Base-by-base conservation (phyloP, 2,113 vertebrate genomes). In the Physeter macrocephalus region DNA sequence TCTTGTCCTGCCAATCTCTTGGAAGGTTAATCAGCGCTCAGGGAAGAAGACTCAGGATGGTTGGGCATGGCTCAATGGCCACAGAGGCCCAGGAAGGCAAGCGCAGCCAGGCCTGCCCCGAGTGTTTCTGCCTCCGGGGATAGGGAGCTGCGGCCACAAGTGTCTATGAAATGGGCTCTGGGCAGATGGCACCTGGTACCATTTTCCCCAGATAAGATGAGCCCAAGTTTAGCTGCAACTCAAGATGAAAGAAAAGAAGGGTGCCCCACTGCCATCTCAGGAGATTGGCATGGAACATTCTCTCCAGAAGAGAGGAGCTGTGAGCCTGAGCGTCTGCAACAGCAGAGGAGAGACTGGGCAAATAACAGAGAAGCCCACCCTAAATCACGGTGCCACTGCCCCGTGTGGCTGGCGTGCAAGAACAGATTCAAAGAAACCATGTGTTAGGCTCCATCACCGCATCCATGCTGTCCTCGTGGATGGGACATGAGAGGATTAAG, bases 381-480 rank as follows among this genome's bases (percentile, higher is more conserved):
- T 4, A 15, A 46, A 39, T 4, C 66, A n/a, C 2, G 21, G 6
- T 8, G 0, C 39, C 29, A 36, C 62, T 9, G 31, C 21, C 34
- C 9, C 2, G 13, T 10, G 15, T n/a, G 49, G 49, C 49, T 25
- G 75, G 31, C 46, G 23, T 4, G 75, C 46, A 54, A 78, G 75
- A n/a, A n/a, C 34, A 36, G 46, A 78, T n/a, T n/a, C 18, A 14
- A 49, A 14, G 21, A 8, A 34, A 54, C 18, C 75, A n/a, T 2
- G 31, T n/a, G 49, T 49, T n/a, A 23, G 46, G 34, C 49, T 54
- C 34, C 11, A n/a, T 20, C 49, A 14, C 0, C 3, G 20, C 75
- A n/a, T 20, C 75, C 49, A 23, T 54, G 75, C 18, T 54, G 75
- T n/a, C 75, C 20, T 78, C 31, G 18, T 4, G 31, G 75, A n/a